Percentiles rank a stretch among this genome's conserved stretches.
Conservation (phyloP, 2,888 invertebrate genomes). For the Myopa testacea region DNA sequence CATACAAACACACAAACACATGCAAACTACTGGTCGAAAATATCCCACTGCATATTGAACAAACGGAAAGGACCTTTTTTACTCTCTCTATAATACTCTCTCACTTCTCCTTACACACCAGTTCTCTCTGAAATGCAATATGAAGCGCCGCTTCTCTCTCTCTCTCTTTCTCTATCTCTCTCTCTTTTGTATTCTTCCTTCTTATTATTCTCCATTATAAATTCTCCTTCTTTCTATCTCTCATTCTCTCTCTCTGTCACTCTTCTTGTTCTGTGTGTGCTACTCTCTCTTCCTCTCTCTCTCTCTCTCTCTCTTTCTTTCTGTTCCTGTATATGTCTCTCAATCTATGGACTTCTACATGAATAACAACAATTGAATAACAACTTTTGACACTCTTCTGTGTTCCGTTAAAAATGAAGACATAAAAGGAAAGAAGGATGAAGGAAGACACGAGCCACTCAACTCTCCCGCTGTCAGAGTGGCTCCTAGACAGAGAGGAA, state of each 20-base stretch:
- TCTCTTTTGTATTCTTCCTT: background rate
- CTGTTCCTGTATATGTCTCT: too few relatives aligned
- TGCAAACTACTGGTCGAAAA: background rate
- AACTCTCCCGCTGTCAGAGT: too few relatives aligned
- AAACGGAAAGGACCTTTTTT: background rate
- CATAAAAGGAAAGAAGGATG: too few relatives aligned
- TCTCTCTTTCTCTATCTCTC: background rate
- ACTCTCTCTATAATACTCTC: background rate
- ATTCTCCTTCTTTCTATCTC: background rate
- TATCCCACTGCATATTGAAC: background rate
- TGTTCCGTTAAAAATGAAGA: too few relatives aligned
- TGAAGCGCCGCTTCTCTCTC: background rate
- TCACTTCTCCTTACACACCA: background rate
- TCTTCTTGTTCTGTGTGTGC: background rate
- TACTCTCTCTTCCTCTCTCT: background rate
- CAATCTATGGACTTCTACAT: too few relatives aligned
- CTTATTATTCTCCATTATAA: background rate
- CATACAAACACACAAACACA: too few relatives aligned
- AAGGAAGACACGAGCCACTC: too few relatives aligned
- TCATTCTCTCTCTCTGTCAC: background rate
- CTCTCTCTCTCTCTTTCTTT: background rate
- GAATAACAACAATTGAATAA: too few relatives aligned
- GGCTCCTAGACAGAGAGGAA: background rate
- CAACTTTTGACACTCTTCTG: too few relatives aligned
- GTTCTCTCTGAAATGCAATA: background rate